These are phyloP conservation scores for Steinernema khuongi DNA, from an alignment of 1,140 invertebrate species.

Conservation along the genomic window DNA sequence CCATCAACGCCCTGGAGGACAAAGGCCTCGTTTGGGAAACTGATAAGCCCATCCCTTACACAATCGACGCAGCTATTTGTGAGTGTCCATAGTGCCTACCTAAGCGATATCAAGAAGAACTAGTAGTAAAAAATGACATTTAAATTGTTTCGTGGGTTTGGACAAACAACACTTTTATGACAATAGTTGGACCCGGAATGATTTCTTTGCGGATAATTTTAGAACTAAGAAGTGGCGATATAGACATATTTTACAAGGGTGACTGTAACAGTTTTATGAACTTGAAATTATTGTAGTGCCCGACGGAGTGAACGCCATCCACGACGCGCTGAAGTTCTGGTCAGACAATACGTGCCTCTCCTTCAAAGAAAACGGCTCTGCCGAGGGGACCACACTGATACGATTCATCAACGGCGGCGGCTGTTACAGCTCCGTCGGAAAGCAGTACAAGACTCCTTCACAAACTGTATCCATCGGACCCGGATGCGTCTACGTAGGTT, in stretches of 20 bases:
- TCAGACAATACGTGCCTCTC: constrained; percentile 5
- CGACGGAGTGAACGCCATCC: not conserved
- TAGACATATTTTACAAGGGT: not conserved
- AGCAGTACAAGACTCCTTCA: not conserved
- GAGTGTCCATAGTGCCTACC: too few species aligned
- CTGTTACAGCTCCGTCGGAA: not conserved
- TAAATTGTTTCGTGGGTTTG: too few species aligned
- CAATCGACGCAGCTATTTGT: not conserved
- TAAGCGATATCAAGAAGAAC: too few species aligned
- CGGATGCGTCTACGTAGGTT: not conserved
- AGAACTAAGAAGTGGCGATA: not conserved
- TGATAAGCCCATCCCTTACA: not conserved
- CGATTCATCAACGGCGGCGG: constrained; percentile 1
- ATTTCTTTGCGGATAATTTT: too few species aligned
- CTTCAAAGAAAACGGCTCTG: not conserved
- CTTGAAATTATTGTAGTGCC: not conserved
- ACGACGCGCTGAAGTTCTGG: not conserved
- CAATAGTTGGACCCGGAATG: too few species aligned
- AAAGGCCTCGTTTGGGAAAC: not conserved
- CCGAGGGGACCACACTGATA: not conserved
- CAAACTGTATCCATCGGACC: not conserved
- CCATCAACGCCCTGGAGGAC: not conserved
- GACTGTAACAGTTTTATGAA: not conserved
- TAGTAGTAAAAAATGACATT: too few species aligned
- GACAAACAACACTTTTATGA: too few species aligned